These are phyloP conservation scores for Notolabrus celidotus DNA, from an alignment of 2,797 vertebrate species.

Conservation along the genomic window DNA sequence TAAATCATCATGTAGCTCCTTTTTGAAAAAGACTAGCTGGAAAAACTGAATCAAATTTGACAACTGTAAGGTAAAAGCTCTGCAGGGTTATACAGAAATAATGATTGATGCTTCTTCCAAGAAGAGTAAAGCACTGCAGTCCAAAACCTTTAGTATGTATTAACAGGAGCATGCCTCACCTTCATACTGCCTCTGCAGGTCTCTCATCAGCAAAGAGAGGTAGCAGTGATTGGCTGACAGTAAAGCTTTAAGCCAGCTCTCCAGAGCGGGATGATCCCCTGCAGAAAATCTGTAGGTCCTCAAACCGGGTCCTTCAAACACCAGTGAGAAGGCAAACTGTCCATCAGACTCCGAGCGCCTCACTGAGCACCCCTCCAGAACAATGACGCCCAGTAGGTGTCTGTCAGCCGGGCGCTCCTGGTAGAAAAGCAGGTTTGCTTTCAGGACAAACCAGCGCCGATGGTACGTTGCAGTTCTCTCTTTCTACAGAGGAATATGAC, in stretches of 20 bases:
- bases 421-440: conserved; percentile 97
- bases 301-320: conserved; percentile 88
- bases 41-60: too few relatives aligned
- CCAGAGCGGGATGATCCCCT: conserved; percentile 82
- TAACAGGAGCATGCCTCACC: conserved; percentile 75
- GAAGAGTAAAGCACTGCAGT: too few relatives aligned
- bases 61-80: too few relatives aligned
- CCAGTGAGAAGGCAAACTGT: conserved; percentile 89
- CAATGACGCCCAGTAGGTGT: conserved; percentile 90
- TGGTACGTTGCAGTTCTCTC: conserved; percentile 86
- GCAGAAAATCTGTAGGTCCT: conserved; percentile 89
- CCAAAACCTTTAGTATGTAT: too few relatives aligned
- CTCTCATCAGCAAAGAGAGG: conserved; percentile 90
- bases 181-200: conserved; percentile 89
- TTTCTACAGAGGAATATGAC: conserved; percentile 63
- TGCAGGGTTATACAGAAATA: too few relatives aligned
- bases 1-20: neutral
- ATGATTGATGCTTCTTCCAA: too few relatives aligned
- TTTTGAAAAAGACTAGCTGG: neutral
- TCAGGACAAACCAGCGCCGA: conserved; percentile 93
- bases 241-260: conserved; percentile 92
- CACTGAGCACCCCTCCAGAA: conserved; percentile 93
- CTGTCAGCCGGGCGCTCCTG: conserved; percentile 91
- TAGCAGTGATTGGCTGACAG: conserved; percentile 91
- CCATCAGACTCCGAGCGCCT: conserved; percentile 85